A percentile compares a stretch with the other conserved stretches of the same genome.
These are phyloP conservation scores for Gavialis gangeticus DNA, from an alignment of 2,113 vertebrate species.

Conservation along the genomic window DNA sequence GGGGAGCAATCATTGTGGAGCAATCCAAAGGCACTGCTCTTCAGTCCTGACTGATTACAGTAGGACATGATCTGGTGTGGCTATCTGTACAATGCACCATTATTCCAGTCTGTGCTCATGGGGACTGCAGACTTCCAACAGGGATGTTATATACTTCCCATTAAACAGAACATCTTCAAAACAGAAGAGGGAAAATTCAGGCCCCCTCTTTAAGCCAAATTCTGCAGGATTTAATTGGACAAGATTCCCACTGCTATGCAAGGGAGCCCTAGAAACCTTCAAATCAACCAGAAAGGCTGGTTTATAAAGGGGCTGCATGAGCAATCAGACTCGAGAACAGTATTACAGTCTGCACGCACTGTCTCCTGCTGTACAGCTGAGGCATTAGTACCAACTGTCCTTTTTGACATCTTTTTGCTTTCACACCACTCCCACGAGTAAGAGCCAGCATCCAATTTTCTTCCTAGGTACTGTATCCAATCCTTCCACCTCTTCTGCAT, in stretches of 20 bases:
- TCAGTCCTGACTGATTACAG: background rate
- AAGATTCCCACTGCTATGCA: background rate
- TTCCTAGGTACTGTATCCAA: fast-evolving
- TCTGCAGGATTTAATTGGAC: background rate
- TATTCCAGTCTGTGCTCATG: background rate
- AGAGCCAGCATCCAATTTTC: background rate
- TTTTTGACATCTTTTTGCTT: background rate
- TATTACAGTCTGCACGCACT: fast-evolving
- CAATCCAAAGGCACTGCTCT: background rate
- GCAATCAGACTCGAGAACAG: background rate
- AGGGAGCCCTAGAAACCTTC: background rate
- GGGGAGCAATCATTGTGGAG: background rate
- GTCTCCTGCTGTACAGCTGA: background rate
- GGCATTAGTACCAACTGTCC: background rate
- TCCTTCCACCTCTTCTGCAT: background rate
- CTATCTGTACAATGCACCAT: background rate
- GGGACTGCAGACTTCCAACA: background rate
- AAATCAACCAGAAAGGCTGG: background rate
- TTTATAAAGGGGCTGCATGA: background rate
- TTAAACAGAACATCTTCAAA: background rate
- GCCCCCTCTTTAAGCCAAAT: background rate
- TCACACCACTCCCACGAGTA: background rate
- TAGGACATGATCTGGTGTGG: background rate
- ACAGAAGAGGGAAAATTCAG: background rate
- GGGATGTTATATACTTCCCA: background rate